Evolutionary conservation across 1,140 invertebrate genomes (phyloP).

Genomic region (Drosophila cardini): DNA sequence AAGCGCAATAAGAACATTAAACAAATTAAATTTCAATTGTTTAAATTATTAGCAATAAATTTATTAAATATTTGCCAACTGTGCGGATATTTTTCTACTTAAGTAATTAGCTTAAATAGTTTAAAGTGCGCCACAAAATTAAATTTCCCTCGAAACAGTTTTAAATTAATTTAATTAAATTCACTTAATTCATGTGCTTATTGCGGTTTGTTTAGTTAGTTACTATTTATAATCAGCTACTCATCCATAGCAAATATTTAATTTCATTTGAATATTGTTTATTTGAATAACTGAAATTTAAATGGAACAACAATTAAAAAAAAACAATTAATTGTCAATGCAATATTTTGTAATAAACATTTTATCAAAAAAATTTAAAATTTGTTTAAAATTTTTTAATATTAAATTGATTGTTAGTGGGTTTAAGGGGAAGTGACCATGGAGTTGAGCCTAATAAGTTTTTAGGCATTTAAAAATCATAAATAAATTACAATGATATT

Average conservation of each 20-base stretch:
- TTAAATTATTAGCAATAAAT: slow-evolving; percentile 15
- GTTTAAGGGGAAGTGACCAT: no score
- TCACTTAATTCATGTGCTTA: slow-evolving; percentile 32
- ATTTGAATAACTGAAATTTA: slow-evolving; percentile 60
- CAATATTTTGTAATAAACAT: slow-evolving; percentile 79
- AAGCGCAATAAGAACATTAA: slow-evolving; percentile 19
- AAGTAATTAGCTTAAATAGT: slow-evolving; percentile 60
- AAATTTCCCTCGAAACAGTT: slow-evolving; percentile 6
- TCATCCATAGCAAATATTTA: slow-evolving; percentile 66
- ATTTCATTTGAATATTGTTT: slow-evolving; percentile 55
- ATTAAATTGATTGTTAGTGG: no score
- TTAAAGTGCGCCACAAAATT: slow-evolving; percentile 56
- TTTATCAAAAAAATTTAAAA: slow-evolving; percentile 55
- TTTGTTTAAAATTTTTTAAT: no score
- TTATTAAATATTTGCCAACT: slow-evolving; percentile 9
- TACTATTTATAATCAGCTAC: slow-evolving; percentile 35
- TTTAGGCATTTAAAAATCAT: no score
- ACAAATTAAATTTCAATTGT: slow-evolving; percentile 6
- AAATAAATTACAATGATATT: no score
- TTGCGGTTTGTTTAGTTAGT: slow-evolving; percentile 31
- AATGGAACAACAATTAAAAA: slow-evolving; percentile 57
- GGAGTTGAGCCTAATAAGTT: no score
- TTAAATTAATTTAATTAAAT: slow-evolving; percentile 18
- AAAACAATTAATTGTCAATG: slow-evolving; percentile 70
- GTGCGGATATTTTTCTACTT: slow-evolving; percentile 62